Base-by-base conservation (phyloP, 2,113 vertebrate species). In the Odobenus rosmarus region DNA sequence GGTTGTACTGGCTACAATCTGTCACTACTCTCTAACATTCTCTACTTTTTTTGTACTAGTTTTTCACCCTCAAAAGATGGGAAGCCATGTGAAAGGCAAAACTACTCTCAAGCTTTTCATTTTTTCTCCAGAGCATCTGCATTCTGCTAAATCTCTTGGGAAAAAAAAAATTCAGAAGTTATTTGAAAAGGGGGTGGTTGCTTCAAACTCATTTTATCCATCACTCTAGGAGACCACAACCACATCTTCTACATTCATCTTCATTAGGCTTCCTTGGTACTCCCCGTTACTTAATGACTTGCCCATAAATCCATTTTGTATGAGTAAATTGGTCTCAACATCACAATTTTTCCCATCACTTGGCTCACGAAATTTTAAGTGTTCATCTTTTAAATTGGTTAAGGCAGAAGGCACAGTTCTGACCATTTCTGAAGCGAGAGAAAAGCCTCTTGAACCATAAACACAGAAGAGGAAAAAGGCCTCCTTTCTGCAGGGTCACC, bases 341-440 rank as follows among this genome's bases (percentile, higher is more conserved):
- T 80, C 93, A 96, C 96, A 97, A 97, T 97, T 98, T 98, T 96
- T 96, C 74, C 91, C 95, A 95, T 92, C 96, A 96, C 96, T 96
- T 97, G 77, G 96, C 88, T 97, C 97, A 96, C 46, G 28, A 94
- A 96, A 97, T 96, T 98, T 96, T 96, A 95, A 97, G 77, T 97
- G 97, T 98, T 97, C 96, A 96, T 96, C 93, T 97, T 98, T 96
- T 94, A 98, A 97, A 97, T 55, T 94, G 88, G 82, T 53, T 97
- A 95, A 97, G 82, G 95, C 93, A 97, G 72, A 96, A 96, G 62
- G 71, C 93, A 94, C 24, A 46, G 67, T 91, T 94, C 90, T 90
- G 84, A 95, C 53, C 92, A 93, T 93, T 94, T 96, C 80, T 74
- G 53, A 96, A 95, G 83, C 61, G 87, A 86, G 86, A 96, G 95